Evolutionary conservation across 1,140 invertebrate species (phyloP).

Genomic region (Eumeta japonica): DNA sequence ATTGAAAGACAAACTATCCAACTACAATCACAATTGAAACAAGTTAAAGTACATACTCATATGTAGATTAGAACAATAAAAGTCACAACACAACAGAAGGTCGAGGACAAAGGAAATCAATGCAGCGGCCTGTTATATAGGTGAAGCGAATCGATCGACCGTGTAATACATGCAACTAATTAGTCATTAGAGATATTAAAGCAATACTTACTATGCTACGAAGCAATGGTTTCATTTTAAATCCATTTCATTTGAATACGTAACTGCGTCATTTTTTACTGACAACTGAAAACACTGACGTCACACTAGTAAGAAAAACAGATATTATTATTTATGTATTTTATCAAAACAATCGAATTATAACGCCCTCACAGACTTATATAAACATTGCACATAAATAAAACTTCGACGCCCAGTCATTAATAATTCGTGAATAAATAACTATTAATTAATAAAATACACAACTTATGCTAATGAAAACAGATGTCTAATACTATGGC

Average conservation of each 20-base stretch:
- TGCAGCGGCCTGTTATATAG: too few species aligned
- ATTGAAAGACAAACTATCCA: too few species aligned
- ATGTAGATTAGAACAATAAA: too few species aligned
- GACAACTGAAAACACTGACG: slow-evolving; percentile 55
- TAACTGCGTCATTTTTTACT: slow-evolving; percentile 55
- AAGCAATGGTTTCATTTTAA: slow-evolving; percentile 55
- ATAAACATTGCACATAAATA: slow-evolving; percentile 11
- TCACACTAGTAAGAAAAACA: slow-evolving; percentile 41
- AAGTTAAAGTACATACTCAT: too few species aligned
- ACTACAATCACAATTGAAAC: too few species aligned
- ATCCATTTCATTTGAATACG: slow-evolving; percentile 49
- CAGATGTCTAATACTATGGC: slow-evolving; percentile 49
- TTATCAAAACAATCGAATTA: slow-evolving; percentile 19
- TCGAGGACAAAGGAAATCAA: slow-evolving; percentile 56
- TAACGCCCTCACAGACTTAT: slow-evolving; percentile 24
- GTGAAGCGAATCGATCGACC: too few species aligned
- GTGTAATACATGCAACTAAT: too few species aligned
- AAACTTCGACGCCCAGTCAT: slow-evolving; percentile 24
- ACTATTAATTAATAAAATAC: slow-evolving; percentile 41
- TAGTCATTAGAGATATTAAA: background rate
- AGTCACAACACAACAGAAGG: too few species aligned
- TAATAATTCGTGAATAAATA: slow-evolving; percentile 34
- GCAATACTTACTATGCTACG: slow-evolving; percentile 33
- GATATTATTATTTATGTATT: too few species aligned
- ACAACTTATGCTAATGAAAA: slow-evolving; percentile 40